A percentile compares a stretch with the other conserved stretches of the same genome.
Conservation (phyloP, 2,888 invertebrate genomes). For the Drosophila buzzatii region DNA sequence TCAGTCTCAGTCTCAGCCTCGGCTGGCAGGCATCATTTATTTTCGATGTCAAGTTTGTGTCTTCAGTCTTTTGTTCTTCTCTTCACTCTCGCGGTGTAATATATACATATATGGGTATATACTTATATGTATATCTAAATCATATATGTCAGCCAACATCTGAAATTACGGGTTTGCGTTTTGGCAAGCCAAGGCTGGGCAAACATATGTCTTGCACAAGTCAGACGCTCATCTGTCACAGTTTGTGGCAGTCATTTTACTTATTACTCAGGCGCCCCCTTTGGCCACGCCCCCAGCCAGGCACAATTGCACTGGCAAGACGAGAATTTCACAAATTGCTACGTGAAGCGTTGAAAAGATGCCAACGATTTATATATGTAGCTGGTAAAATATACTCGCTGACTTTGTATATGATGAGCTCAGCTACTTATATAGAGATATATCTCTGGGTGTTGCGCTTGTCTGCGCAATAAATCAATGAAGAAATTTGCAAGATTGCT, state of each 20-base stretch:
- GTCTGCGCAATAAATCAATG: slow-evolving; percentile 31
- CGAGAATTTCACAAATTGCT: slow-evolving; percentile 79
- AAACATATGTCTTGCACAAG: slow-evolving; percentile 19
- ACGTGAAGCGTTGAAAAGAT: slow-evolving; percentile 77
- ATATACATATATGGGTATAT: neutral
- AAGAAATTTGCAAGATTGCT: neutral
- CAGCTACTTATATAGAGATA: slow-evolving; percentile 14
- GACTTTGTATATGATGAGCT: neutral
- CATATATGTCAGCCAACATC: slow-evolving; percentile 35
- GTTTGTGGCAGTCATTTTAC: slow-evolving; percentile 55
- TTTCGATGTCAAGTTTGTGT: slow-evolving; percentile 78
- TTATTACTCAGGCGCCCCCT: slow-evolving; percentile 36
- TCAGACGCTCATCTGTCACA: slow-evolving; percentile 59
- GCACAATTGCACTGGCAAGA: slow-evolving; percentile 32
- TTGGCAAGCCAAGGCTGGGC: slow-evolving; percentile 48
- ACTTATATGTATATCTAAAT: slow-evolving; percentile 8
- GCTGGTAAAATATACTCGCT: slow-evolving; percentile 17
- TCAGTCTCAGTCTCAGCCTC: slow-evolving; percentile 10
- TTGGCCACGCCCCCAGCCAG: neutral
- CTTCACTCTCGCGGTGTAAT: slow-evolving; percentile 60
- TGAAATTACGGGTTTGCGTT: slow-evolving; percentile 48
- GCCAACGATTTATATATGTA: slow-evolving; percentile 48
- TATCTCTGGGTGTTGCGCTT: slow-evolving; percentile 25
- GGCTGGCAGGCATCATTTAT: slow-evolving; percentile 75
- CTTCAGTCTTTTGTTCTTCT: slow-evolving; percentile 68